Percentiles rank a stretch among this genome's conserved stretches.
These are phyloP conservation scores for Silurus meridionalis DNA, from an alignment of 2,113 vertebrate genomes.

Conservation along the genomic window DNA sequence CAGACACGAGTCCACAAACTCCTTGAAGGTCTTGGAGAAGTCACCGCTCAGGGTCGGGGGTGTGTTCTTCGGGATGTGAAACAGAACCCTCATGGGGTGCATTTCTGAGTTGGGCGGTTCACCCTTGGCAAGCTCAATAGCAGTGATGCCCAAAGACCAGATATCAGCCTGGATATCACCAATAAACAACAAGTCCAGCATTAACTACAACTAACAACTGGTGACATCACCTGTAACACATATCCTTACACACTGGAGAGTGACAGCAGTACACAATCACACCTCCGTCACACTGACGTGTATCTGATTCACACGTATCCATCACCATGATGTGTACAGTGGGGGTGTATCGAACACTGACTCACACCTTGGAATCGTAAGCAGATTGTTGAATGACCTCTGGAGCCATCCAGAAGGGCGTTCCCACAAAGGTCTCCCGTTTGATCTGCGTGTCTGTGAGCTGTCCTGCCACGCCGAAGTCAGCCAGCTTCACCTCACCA, in stretches of 20 bases:
- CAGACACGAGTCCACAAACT: conserved; percentile 86
- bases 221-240: not conserved
- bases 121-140: conserved; percentile 87
- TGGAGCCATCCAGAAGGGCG: conserved; percentile 89
- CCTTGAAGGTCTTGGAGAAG: conserved; percentile 86
- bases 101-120: conserved; percentile 88
- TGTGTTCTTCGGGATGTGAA: conserved; percentile 89
- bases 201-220: not conserved
- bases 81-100: conserved; percentile 89
- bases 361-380: conserved; percentile 84
- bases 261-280: not conserved
- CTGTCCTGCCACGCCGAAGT: conserved; percentile 88
- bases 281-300: not conserved
- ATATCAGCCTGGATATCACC: conserved; percentile 81
- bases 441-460: conserved; percentile 89
- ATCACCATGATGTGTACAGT: too few relatives aligned
- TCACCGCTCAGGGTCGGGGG: conserved; percentile 84
- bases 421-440: conserved; percentile 87
- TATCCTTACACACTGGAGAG: not conserved
- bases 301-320: too few relatives aligned
- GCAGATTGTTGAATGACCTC: conserved; percentile 90
- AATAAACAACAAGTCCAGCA: not conserved
- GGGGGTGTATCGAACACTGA: not conserved
- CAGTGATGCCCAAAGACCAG: conserved; percentile 88
- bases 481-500: conserved; percentile 87